Base-by-base conservation (phyloP, 2,888 invertebrate genomes). In the Phorcus lineatus region DNA sequence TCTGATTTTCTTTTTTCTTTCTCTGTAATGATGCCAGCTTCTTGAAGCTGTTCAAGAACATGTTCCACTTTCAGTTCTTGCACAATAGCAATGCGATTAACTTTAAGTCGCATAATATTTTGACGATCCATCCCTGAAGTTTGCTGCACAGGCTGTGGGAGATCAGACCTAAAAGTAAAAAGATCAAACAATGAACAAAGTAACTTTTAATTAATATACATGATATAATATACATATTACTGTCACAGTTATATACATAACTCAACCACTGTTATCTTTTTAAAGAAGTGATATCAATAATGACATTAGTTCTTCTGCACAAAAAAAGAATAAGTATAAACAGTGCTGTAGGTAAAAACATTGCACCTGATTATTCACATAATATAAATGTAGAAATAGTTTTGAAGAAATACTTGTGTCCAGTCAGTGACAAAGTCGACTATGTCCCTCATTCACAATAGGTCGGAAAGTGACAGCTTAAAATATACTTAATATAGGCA, bases 1-100 rank as follows among this genome's bases (percentile, higher is more conserved):
- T 86, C 84, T 36, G 91, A 89, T 75, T 83, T 84, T 66, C 83
- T 85, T 24, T 86, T 67, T 77, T 92, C 91, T 16, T 82, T 84
- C 22, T 86, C 86, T 22, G 83, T 85, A 16, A 92, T 70, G 9
- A 91, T 88, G 31, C 86, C 87, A 28, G 77, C 78, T 11, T 87
- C 85, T 31, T 84, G 82, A 13, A 92, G 84, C 47, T 85, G 82
- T 19, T 83, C 83, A 9, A 89, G 55, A 11, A 92, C 80, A 78
- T 92, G 90, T 55, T 91, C 91, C 0, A 91, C 90, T 75, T 85
- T 83, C 16, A 92, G 81, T 77, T 91, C 91, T 80, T 92, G 91
- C 9, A 91, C 87, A 62, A 92, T 81, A 9, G 91, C 90, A 55
- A 91, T 89, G 54, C 91, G 82, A 81, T 92, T 92, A 24, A 92